Base-by-base conservation (phyloP, 2,113 vertebrate species). In the Accipiter cooperii region DNA sequence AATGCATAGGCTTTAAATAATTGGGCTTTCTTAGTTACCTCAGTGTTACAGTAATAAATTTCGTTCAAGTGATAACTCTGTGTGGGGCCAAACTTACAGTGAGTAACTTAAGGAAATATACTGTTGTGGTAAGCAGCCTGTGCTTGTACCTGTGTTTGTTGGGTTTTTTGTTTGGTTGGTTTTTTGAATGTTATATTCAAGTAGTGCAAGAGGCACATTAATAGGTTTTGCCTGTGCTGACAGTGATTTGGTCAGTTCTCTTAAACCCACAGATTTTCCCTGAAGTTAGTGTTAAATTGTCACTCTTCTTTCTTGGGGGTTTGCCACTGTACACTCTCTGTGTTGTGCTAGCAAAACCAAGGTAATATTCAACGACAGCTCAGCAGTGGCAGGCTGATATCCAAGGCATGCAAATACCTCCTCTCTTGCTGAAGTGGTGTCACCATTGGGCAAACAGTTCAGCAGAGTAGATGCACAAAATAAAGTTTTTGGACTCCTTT, bases 1-100 rank as follows among this genome's bases (percentile, higher is more conserved):
- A 93, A 89, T 78, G 52, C 33, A 92, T 49, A 70, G 21, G 15
- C 12, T 93, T 95, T 64, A 94, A 91, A 77, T 82, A 84, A 63
- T 71, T 16, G 54, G 57, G 44, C 36, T 90, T 96, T 94, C 70
- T 29, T 78, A 80, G 66, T 66, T 92, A 47, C 34, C 29, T 49
- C 34, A 74, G 21, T 38, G 12, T 63, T 76, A 77, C 21, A 84
- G 7, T 51, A 73, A 69, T 42, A 58, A 78, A 12, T 13, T 73
- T 58, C 17, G 64, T 66, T 84, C 66, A 79, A 8, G 42, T 36
- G 54, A 65, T 82, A 61, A 57, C 17, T 17, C 31, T 44, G 5
- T 47, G 25, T 58, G 36, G 8, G 33, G 12, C 14, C 73, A 71
- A 52, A 40, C 5, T 76, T 76, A 42, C 29, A 70, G 20, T 31